Evolutionary conservation across 2,113 vertebrate genomes (phyloP), one percentile per base, ranked within the genome.

Genomic region (Callospermophilus lateralis): DNA sequence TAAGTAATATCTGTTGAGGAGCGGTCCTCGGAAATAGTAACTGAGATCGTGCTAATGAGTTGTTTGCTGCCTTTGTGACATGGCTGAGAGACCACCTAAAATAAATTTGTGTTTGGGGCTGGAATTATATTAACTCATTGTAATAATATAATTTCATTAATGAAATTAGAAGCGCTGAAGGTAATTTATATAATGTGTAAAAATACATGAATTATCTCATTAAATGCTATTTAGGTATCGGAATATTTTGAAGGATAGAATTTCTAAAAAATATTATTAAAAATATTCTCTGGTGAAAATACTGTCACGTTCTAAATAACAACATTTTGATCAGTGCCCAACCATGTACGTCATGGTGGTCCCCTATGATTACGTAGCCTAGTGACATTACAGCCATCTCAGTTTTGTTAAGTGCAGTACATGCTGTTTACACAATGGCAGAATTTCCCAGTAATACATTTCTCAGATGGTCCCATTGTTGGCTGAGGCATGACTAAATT

Each of bases 131-230:
- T 51, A 83, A 11, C 24, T 94, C 48, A 63, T 68, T 85, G 9
- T 34, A 79, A 55, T 88, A 83, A 78, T 72, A 37, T 87, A 72
- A 78, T 84, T 92, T 96, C 87, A 84, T 67, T 81, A 68, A 81
- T 94, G 78, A 84, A 88, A 90, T 81, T 55, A 90, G 86, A 96
- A 93, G 61, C 80, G 32, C 8, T 90, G 67, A 74, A 77, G 53
- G 51, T 67, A 68, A 94, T 89, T 94, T 90, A 61, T 26, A 37
- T 80, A 93, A 97, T 93, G 67, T 96, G 72, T 51, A 37, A 92
- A 89, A 93, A 91, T 28, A 77, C 6, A 34, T 80, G 61, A 86
- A 15, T 86, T 88, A 32, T 37, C 73, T 79, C 61, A 80, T 84
- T 94, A 96, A 92, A 72, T 80, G 30, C 30, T 84, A 4, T 73